Evolutionary conservation across 1,140 invertebrate genomes (phyloP).

Genomic region (Homarus americanus): DNA sequence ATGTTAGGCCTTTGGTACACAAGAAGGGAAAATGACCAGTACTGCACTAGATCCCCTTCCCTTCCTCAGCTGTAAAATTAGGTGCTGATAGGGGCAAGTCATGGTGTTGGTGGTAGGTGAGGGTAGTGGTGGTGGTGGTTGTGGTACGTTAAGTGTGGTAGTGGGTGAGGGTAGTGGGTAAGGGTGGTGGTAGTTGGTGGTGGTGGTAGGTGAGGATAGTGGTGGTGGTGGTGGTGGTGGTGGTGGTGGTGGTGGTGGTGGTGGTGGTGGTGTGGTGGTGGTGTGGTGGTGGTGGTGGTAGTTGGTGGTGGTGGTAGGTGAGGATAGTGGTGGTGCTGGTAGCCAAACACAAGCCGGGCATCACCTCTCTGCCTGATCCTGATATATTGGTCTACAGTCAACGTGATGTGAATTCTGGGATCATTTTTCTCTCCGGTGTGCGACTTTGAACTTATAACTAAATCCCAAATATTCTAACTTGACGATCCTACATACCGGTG

Average conservation of each 20-base stretch:
- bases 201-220: neutral
- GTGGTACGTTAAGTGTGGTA: neutral
- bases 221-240: neutral
- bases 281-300: neutral
- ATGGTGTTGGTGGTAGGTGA: too few relatives aligned
- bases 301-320: neutral
- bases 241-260: neutral
- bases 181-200: neutral
- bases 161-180: neutral
- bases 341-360: neutral
- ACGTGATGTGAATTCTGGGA: conserved; percentile 5
- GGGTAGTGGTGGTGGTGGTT: neutral
- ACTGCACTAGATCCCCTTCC: too few relatives aligned
- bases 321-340: neutral
- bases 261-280: neutral
- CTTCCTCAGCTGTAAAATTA: too few relatives aligned
- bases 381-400: conserved; percentile 12
- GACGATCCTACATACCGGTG: too few relatives aligned
- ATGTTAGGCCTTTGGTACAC: too few relatives aligned
- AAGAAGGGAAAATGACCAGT: too few relatives aligned
- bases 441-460: too few relatives aligned
- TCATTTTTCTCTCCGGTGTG: neutral
- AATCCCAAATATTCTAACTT: too few relatives aligned
- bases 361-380: conserved; percentile 21
- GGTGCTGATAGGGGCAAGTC: too few relatives aligned